Base-by-base conservation (phyloP, 2,113 vertebrate species). In the Anolis carolinensis region DNA sequence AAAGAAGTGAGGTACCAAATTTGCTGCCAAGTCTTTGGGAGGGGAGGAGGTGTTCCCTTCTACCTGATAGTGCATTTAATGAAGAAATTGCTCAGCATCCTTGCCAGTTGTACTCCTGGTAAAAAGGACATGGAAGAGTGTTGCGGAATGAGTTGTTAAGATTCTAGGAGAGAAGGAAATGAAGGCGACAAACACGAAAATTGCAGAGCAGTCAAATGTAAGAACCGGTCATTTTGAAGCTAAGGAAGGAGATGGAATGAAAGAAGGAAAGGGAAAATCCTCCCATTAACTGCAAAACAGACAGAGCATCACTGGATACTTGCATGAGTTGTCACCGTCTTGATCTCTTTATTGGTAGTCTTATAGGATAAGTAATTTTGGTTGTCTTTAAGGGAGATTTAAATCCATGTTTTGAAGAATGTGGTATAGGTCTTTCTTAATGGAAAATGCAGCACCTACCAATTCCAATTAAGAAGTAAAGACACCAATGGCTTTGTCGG, bases 1-100 rank as follows among this genome's bases (percentile, higher is more conserved):
- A 94, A 95, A 96, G 96, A 93, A 90, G 92, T 77, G 91, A 91
- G 92, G 91, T 95, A 81, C 86, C 80, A 59, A 39, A 81, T 81
- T 63, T 85, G 88, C 76, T 89, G 9, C 44, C 79, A 52, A 36
- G 67, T 36, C 68, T 72, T 55, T n/a, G 59, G n/a, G 44, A 13
- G 11, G 48, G 21, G 25, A 34, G 18, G 34, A 39, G 85, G n/a
- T 65, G 78, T 9, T 88, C 92, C 76, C 50, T 87, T n/a, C 39
- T 70, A 0, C 84, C 89, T 90, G 79, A 11, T 30, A 55, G 71
- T 79, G 16, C 36, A 39, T 30, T 77, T 85, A 87, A 10, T 34
- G 36, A 85, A 80, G 90, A 91, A 81, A 2, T n/a, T 8, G 71
- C 27, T 73, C 34, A 1, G 3, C 74, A 7, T 86, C 85, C 65